A percentile compares a stretch with the other conserved stretches of the same genome.
These are phyloP conservation scores for Zeus faber DNA, from an alignment of 2,113 vertebrate species.

Conservation along the genomic window DNA sequence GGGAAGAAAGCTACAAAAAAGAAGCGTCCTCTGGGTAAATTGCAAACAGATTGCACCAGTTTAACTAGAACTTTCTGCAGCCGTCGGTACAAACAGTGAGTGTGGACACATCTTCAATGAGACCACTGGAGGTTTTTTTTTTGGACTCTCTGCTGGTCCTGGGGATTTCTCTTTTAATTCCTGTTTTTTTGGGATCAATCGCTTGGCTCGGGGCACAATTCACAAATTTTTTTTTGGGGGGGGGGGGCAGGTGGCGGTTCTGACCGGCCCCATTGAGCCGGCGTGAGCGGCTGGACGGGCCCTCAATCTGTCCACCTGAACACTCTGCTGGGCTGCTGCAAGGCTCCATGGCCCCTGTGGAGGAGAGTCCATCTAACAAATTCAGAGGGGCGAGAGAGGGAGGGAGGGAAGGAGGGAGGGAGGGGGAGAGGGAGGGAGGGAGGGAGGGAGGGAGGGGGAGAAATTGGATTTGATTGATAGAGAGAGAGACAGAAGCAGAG, in stretches of 20 bases:
- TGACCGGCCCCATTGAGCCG: constrained; percentile 38
- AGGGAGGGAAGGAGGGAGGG: constrained; percentile 1
- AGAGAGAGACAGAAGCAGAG: neutral
- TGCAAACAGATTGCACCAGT: constrained; percentile 57
- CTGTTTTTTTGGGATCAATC: too few relatives aligned
- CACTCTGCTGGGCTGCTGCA: constrained; percentile 61
- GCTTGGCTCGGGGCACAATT: too few relatives aligned
- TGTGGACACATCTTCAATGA: constrained; percentile 40
- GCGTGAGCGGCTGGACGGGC: constrained; percentile 56
- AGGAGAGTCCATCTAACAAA: constrained; percentile 63
- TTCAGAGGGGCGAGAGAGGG: constrained; percentile 34
- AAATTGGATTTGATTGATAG: neutral
- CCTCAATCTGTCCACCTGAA: constrained; percentile 68
- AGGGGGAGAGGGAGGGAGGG: neutral
- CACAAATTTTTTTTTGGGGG: too few relatives aligned
- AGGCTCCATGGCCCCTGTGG: constrained; percentile 49
- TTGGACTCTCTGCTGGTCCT: too few relatives aligned
- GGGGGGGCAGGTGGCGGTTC: constrained; percentile 68
- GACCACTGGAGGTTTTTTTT: constrained; percentile 34
- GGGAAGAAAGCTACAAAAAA: constrained; percentile 49
- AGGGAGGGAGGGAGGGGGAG: neutral
- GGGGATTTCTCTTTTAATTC: too few relatives aligned
- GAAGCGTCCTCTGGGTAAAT: constrained; percentile 52
- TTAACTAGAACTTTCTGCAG: constrained; percentile 49
- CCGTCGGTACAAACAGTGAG: constrained; percentile 25